Base-by-base conservation (phyloP, 2,113 vertebrate genomes). In the Phylloscopus whistleri region DNA sequence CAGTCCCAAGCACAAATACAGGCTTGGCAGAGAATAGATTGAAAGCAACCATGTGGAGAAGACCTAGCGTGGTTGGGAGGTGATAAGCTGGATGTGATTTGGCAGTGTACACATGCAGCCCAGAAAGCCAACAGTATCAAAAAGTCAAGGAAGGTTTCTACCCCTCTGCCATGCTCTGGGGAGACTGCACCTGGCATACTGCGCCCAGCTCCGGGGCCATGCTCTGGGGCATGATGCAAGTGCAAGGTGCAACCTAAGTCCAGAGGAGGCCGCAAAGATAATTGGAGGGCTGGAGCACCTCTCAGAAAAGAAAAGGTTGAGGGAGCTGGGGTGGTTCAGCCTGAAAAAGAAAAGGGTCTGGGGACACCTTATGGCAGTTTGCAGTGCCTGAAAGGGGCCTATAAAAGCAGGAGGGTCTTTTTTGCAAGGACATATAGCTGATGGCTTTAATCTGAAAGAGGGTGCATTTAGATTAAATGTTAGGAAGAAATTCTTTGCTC, bases 91-190 rank as follows among this genome's bases (percentile, higher is more conserved):
- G 16, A 24, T 43, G 31, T 24, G 37, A 43, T 24, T 33, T 26
- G 22, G 21, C 37, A 52, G 26, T 15, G 62, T 27, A 44, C 17
- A 10, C 7, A 31, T 68, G 31, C 31, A 76, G 16, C 62, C 35
- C 51, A 35, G 26, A 76, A 59, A 51, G 9, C 14, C 72, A 86
- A 1, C 37, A 12, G 5, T 37, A 27, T 37, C 37, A 43, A 31
- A 55, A 59, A 20, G 20, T 35, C 83, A 86, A 51, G 31, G 43
- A 49, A 43, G 13, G 31, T 43, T 67, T 51, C 26, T 35, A 35
- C 13, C 26, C 11, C 13, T n/a, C 14, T 43, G 27, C 16, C 9
- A 4, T 35, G 43, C 43, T 76, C 16, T 1, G 0, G 20, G 51
- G 44, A 74, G 52, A 33, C 37, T 10, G 10, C 13, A 9, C 16